Conservation (phyloP, 1,140 invertebrate genomes). For the Drusus annulatus region DNA sequence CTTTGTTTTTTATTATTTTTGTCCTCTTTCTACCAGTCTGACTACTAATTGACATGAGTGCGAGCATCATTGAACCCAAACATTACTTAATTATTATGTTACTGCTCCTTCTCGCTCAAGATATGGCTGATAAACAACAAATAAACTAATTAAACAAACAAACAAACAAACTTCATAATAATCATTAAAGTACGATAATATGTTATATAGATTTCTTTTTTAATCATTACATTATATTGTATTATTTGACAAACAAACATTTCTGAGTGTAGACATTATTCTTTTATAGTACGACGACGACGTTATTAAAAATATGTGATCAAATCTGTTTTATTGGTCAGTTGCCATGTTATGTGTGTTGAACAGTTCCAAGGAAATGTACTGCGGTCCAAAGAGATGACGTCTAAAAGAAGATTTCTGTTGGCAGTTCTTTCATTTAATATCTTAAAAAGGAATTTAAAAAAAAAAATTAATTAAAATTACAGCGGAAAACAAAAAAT, state of each 20-base stretch:
- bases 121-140: slow-evolving; percentile 54
- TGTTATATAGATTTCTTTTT: slow-evolving; percentile 30
- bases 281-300: slow-evolving; percentile 2
- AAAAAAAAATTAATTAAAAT: no score
- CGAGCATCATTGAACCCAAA: slow-evolving; percentile 57
- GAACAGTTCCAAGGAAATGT: not conserved
- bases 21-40: slow-evolving; percentile 57
- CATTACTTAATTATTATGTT: slow-evolving; percentile 45
- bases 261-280: slow-evolving; percentile 31
- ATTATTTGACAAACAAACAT: slow-evolving; percentile 21
- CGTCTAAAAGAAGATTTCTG: no score
- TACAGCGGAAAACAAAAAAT: no score
- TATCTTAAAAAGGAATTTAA: no score
- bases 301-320: slow-evolving; percentile 34
- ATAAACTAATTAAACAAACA: not conserved
- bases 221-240: slow-evolving; percentile 9
- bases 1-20: slow-evolving; percentile 42
- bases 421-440: no score
- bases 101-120: slow-evolving; percentile 48
- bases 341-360: not conserved
- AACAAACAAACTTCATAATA: no score
- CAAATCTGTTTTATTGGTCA: slow-evolving; percentile 31
- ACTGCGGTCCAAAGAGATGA: no score
- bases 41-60: slow-evolving; percentile 60
- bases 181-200: slow-evolving; percentile 1